Percentiles rank a stretch among this genome's conserved stretches.
These are phyloP conservation scores for Sus cebifrons DNA, from an alignment of 2,797 vertebrate genomes.

Conservation along the genomic window DNA sequence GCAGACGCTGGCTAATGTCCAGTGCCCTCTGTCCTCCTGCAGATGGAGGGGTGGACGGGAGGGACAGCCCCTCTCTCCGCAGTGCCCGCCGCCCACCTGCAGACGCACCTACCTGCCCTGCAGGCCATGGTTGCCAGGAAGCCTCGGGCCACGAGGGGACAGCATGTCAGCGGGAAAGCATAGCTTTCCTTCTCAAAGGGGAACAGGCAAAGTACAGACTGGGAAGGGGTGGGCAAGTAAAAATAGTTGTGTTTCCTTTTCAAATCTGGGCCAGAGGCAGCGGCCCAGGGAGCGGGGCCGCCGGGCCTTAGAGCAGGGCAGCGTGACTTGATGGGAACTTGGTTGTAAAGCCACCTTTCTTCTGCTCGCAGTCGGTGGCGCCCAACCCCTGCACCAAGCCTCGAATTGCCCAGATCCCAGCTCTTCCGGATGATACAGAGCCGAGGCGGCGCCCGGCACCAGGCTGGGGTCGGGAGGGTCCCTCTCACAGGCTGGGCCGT, in stretches of 20 bases:
- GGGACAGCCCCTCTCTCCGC: background rate
- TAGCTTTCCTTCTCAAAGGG: background rate
- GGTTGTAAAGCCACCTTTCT: background rate
- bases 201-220: too few species aligned
- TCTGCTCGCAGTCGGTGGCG: background rate
- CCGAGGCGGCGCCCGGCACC: accelerated
- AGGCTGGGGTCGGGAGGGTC: accelerated
- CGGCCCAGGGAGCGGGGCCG: background rate
- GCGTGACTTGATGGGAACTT: background rate
- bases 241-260: background rate
- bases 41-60: background rate
- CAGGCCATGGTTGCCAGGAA: background rate
- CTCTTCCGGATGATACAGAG: background rate
- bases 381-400: background rate
- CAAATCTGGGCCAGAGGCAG: background rate
- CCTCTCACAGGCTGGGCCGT: background rate
- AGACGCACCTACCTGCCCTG: background rate
- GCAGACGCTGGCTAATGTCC: accelerated
- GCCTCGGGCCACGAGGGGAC: background rate
- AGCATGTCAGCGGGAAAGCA: too few species aligned
- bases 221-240: background rate
- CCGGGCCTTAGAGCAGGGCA: too few species aligned
- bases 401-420: accelerated
- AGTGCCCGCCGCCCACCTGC: accelerated
- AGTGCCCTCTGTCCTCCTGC: background rate